Percentiles rank a stretch among this genome's conserved stretches.
Conservation (phyloP, 2,113 vertebrate genomes). For the Periophthalmus modestus region DNA sequence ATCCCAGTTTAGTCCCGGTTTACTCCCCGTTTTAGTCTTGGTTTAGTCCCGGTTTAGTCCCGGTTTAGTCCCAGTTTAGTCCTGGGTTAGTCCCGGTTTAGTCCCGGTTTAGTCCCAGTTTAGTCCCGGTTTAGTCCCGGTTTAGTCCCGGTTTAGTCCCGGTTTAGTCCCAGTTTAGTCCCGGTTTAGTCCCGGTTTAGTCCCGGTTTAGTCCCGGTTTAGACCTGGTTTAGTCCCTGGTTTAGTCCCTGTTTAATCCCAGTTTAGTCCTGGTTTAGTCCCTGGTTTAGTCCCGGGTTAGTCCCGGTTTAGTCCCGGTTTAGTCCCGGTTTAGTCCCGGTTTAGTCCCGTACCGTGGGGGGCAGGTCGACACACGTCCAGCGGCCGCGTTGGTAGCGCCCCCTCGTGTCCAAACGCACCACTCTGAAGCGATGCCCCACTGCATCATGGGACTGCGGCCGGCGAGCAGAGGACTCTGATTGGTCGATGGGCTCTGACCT, state of each 20-base stretch:
- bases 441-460: slow-evolving; percentile 51
- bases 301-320: neutral
- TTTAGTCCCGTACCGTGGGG: neutral
- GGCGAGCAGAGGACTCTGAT: slow-evolving; percentile 64
- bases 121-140: neutral
- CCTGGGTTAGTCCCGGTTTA: neutral
- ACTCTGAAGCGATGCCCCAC: slow-evolving; percentile 78
- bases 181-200: neutral
- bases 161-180: neutral
- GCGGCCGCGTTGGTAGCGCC: slow-evolving; percentile 80
- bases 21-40: too few relatives aligned
- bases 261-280: neutral
- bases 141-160: neutral
- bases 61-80: neutral
- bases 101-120: neutral
- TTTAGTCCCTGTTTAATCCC: neutral
- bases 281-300: neutral
- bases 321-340: neutral
- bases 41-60: neutral
- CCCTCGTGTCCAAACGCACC: slow-evolving; percentile 76
- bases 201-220: neutral
- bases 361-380: slow-evolving; percentile 84
- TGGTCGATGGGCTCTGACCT: slow-evolving; percentile 74
- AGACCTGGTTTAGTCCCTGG: slow-evolving; percentile 63
- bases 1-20: slow-evolving; percentile 74